phyloP scores from a whole-genome alignment of 2,888 invertebrate species.

The Mesopsocus fuscifrons region DNA sequence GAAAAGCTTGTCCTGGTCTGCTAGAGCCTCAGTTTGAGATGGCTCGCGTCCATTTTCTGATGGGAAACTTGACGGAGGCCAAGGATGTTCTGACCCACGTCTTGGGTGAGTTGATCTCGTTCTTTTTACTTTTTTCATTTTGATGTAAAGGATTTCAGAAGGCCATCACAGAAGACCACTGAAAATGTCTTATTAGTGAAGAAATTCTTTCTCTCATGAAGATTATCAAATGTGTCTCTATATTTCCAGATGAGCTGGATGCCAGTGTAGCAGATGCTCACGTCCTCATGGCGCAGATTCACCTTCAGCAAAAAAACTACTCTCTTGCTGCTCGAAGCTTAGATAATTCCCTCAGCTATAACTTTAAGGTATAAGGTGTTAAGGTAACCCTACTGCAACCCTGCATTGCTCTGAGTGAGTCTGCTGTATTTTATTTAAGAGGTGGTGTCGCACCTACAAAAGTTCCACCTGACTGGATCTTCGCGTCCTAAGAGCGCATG shows the following conservation, averaged over 20 bases:
- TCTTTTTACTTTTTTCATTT: too few species aligned
- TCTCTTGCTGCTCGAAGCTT: constrained; percentile 67
- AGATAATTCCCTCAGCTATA: constrained; percentile 77
- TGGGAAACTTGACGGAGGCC: constrained; percentile 55
- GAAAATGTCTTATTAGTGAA: too few species aligned
- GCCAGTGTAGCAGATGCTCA: constrained; percentile 68
- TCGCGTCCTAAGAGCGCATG: too few species aligned
- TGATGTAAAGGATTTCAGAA: too few species aligned
- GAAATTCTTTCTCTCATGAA: too few species aligned
- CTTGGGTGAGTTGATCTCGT: constrained; percentile 38
- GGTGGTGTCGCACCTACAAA: too few species aligned
- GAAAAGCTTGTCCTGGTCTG: constrained; percentile 51
- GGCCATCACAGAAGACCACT: too few species aligned
- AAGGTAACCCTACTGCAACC: too few species aligned
- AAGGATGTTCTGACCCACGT: constrained; percentile 50
- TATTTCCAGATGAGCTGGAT: constrained; percentile 38
- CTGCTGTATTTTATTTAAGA: too few species aligned
- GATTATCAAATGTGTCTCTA: too few species aligned
- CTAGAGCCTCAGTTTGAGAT: constrained; percentile 42
- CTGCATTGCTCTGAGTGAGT: too few species aligned
- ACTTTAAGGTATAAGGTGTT: constrained; percentile 65
- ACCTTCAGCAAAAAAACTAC: constrained; percentile 42
- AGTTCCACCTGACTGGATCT: too few species aligned
- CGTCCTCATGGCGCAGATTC: constrained; percentile 69
- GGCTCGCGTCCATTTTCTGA: constrained; percentile 62